phyloP scores from a whole-genome alignment of 2,113 vertebrate genomes.

The Vicugna pacos region DNA sequence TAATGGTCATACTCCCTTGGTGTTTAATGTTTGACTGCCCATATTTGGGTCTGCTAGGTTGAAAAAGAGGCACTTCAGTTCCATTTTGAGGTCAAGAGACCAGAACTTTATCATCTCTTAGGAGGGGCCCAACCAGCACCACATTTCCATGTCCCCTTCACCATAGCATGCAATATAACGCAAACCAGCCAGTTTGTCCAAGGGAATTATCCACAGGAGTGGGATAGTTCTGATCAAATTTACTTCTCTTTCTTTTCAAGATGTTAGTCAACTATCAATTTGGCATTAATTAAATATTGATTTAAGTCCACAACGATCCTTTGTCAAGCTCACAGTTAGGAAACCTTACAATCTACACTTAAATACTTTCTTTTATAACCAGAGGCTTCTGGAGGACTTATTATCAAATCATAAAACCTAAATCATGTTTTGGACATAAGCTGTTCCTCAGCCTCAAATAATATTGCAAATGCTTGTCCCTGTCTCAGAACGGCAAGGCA shows the following conservation, averaged over 20 bases:
- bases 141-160: not conserved
- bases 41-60: not conserved
- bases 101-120: not conserved
- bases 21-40: not conserved
- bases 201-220: not conserved
- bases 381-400: not conserved
- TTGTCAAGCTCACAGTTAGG: constrained; percentile 21
- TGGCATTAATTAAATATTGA: constrained; percentile 39
- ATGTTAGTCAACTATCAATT: not conserved
- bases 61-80: not conserved
- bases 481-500: not conserved
- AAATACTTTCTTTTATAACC: not conserved
- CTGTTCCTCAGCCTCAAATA: not conserved
- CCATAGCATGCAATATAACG: not conserved
- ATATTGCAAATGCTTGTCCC: not conserved
- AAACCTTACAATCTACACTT: not conserved
- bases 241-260: constrained; percentile 25
- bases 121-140: not conserved
- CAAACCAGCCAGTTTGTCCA: not conserved
- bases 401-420: not conserved
- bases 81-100: not conserved
- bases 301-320: not conserved
- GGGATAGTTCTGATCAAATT: not conserved
- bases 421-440: not conserved
- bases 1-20: not conserved